Percentiles rank a stretch among this genome's conserved stretches.
Conservation (phyloP, 2,888 invertebrate genomes). For the Mechanitis messenoides region DNA sequence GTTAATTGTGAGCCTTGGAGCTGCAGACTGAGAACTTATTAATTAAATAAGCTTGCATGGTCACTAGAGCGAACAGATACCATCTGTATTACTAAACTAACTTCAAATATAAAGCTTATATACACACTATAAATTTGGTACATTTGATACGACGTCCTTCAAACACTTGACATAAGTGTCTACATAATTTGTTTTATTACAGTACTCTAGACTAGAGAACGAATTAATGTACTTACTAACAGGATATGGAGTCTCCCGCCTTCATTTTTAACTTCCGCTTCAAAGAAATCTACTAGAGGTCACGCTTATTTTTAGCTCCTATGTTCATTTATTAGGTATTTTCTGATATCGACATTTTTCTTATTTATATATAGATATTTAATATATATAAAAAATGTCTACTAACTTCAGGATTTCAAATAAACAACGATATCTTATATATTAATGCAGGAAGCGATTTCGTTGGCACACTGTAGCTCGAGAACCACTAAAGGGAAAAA, state of each 20-base stretch:
- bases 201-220: constrained; percentile 6
- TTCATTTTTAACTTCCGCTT: constrained; percentile 23
- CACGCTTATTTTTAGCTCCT: constrained; percentile 13
- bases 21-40: neutral
- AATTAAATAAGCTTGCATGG: neutral
- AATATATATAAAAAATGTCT: too few relatives aligned
- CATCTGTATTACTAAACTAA: too few relatives aligned
- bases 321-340: neutral
- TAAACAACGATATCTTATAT: too few relatives aligned
- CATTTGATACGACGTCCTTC: too few relatives aligned
- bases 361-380: too few relatives aligned
- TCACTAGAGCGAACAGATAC: neutral
- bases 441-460: too few relatives aligned
- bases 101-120: too few relatives aligned
- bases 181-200: neutral
- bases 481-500: too few relatives aligned
- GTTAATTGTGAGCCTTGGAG: constrained; percentile 2
- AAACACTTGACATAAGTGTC: neutral
- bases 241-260: constrained; percentile 18
- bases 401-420: too few relatives aligned
- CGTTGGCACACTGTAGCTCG: too few relatives aligned
- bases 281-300: constrained; percentile 19
- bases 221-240: constrained; percentile 7
- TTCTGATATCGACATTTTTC: too few relatives aligned
- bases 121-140: too few relatives aligned